Evolutionary conservation across 1,140 invertebrate species (phyloP), one percentile per base, ranked within the genome.

Genomic region (Scaptomyza hsui): DNA sequence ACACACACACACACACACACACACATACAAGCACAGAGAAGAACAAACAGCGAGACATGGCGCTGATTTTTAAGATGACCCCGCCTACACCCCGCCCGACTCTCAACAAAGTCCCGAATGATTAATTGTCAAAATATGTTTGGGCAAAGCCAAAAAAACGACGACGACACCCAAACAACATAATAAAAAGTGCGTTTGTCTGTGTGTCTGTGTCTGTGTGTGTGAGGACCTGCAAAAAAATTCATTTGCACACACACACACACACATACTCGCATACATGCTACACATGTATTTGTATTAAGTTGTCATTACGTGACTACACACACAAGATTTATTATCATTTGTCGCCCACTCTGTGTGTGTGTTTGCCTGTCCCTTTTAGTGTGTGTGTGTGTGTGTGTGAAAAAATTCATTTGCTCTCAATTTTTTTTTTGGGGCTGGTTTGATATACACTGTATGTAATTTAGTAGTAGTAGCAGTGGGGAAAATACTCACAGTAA

Each of bases 281-380:
- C n/a, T 61, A 79, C 82, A 88, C 71, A 89, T 88, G 83, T 88
- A 88, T 78, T 89, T 88, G 82, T 88, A 90, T 90, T 90, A 90
- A 89, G 83, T 90, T 90, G 89, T 90, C 89, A 86, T 90, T 90
- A 90, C 89, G 89, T 90, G 89, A 89, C 89, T 90, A 82, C 83
- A 83, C 72, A 86, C 83, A 76, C 63, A 89, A 90, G 89, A 90
- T 90, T 90, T 90, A 90, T 90, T 90, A 90, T 86, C 75, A 82
- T 75, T 79, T 79, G 57, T 80, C 60, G 61, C 67, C 45, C 67
- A 41, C 41, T 42, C 12, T 24, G 10, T 13, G 32, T 41, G 6
- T 32, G 52, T 61, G 35, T 39, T 4, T 57, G 29, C 12, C 45
- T 73, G 42, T 55, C 12, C 1, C 16, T 32, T 13, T 12, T 49